Evolutionary conservation across 2,888 invertebrate genomes (phyloP), one percentile per base, ranked within the genome.

Genomic region (Caenorhabditis japonica): DNA sequence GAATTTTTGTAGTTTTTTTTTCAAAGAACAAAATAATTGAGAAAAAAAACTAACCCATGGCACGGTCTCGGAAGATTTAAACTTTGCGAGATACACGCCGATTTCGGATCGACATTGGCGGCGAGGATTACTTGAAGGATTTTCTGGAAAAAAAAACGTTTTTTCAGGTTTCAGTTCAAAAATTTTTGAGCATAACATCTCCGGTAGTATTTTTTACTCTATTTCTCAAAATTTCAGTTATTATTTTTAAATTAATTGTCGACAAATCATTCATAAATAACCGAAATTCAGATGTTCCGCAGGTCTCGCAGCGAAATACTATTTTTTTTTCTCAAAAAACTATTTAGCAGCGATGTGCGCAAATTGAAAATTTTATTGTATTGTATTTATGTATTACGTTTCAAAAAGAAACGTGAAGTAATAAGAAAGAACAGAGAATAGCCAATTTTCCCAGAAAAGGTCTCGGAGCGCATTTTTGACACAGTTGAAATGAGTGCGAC

Each of bases 121-220:
- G 73, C 73, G 27, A 56, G 44, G 15, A 72, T 21, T 15, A 59
- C 44, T 23, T 60, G 53, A 30, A 55, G 55, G 46, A 73, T 60
- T 55, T 73, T 64, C 60, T 62, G 51, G 5, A 56, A 46, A 19
- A 5, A 27, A 15, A 8, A 21, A 5, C n/a, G 13, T 21, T 44
- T 10, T 30, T 30, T 30, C 30, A n/a, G n/a, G n/a, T n/a, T n/a
- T n/a, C 34, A 12, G 12, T 34, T 12, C 34, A 34, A 34, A 34
- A 34, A 34, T 12, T 34, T 34, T 34, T 34, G 12, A 34, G 8
- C n/a, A n/a, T n/a, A n/a, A 30, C 30, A 30, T 30, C 13, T 39
- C 13, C 39, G 4, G 7, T n/a, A 8, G 7, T n/a, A 8, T n/a
- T 15, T 15, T 15, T 39, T 17, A 39, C 5, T 4, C 4, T n/a